Conservation (phyloP, 2,888 invertebrate genomes). For the Chaitophorus viminalis region DNA sequence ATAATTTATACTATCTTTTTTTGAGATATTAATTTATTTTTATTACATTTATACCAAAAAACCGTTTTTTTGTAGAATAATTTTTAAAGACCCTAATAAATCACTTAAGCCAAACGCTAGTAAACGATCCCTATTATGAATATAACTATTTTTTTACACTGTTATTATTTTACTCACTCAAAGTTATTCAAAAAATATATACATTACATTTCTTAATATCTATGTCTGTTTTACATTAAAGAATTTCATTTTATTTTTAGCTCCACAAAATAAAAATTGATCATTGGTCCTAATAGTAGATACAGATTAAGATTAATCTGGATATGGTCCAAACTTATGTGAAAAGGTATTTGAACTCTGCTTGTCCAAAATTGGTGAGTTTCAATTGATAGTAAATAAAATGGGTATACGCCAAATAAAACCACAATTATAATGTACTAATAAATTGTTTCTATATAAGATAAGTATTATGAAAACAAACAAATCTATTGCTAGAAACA, state of each 20-base stretch:
- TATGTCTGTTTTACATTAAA: neutral
- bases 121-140: no score
- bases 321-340: constrained; percentile 1
- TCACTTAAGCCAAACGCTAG: no score
- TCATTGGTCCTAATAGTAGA: constrained; percentile 16
- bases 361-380: constrained; percentile 43
- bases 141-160: no score
- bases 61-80: no score
- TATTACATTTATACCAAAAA: no score
- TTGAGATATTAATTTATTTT: no score
- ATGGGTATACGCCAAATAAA: constrained; percentile 36
- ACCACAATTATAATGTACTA: neutral
- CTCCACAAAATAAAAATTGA: constrained; percentile 11
- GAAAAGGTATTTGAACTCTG: constrained; percentile 30
- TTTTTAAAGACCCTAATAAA: no score
- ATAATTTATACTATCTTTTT: no score
- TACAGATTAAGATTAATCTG: constrained; percentile 28
- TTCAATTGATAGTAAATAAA: constrained; percentile 21
- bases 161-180: no score
- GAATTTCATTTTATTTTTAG: constrained; percentile 11
- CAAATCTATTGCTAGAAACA: neutral
- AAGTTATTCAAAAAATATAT: no score
- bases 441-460: neutral
- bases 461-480: neutral
- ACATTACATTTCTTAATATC: no score